Evolutionary conservation across 2,797 vertebrate species (phyloP).

Genomic region (Psittacula echo): DNA sequence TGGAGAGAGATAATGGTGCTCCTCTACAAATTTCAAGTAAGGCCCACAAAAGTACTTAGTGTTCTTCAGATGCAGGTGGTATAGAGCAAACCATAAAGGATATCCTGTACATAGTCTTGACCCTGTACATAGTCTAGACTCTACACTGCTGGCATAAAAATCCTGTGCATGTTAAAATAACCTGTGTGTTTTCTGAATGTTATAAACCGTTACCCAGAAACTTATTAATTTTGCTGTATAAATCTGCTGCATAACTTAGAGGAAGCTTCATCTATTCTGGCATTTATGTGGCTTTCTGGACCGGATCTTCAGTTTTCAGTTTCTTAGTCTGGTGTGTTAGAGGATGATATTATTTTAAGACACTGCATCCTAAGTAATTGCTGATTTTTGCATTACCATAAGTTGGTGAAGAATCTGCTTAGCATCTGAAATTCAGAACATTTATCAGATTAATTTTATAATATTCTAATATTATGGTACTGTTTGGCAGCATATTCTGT

Average conservation of each 20-base stretch:
- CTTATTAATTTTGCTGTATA: rapidly evolving
- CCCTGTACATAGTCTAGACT: neutral
- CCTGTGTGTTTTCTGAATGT: neutral
- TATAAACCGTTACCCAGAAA: neutral
- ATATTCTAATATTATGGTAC: neutral
- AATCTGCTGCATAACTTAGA: neutral
- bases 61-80: neutral
- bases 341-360: neutral
- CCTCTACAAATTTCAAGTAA: neutral
- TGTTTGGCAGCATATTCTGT: neutral
- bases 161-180: neutral
- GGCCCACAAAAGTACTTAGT: neutral
- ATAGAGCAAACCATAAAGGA: neutral
- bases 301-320: neutral
- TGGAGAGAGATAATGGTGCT: neutral
- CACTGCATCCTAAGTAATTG: neutral
- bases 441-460: neutral
- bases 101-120: neutral
- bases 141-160: neutral
- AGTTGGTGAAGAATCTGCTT: neutral
- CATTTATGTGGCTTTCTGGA: neutral
- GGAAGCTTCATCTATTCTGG: rapidly evolving
- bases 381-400: neutral
- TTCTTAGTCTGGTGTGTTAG: neutral
- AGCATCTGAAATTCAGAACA: neutral